Percentiles rank a stretch among this genome's conserved stretches.
Evolutionary conservation across 2,797 vertebrate species (phyloP).

Genomic region (Cyprinodon diabolis): DNA sequence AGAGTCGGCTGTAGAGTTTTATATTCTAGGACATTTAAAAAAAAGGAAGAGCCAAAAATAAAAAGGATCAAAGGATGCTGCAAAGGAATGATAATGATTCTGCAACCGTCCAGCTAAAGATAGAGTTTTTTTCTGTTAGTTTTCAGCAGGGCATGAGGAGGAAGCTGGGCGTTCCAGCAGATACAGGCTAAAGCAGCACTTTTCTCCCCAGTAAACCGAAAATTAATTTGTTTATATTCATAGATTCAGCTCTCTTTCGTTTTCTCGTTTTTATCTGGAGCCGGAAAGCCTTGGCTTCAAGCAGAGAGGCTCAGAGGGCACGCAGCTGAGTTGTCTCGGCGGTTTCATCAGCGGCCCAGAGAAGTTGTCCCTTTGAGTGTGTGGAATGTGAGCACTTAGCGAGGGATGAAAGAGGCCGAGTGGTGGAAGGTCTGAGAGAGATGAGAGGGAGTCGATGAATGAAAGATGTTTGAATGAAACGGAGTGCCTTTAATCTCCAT

Average conservation of each 20-base stretch:
- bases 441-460: slow-evolving; percentile 24
- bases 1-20: neutral
- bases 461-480: slow-evolving; percentile 18
- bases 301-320: neutral
- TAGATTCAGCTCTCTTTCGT: slow-evolving; percentile 18
- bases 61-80: no score
- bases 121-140: no score
- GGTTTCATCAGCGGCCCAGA: slow-evolving; percentile 37
- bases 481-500: slow-evolving; percentile 45
- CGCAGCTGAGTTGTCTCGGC: neutral
- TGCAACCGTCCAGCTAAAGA: no score
- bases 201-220: no score
- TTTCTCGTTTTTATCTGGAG: slow-evolving; percentile 29
- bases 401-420: slow-evolving; percentile 52
- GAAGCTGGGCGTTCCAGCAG: no score
- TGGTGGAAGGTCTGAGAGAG: slow-evolving; percentile 30
- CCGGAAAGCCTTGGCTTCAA: slow-evolving; percentile 6
- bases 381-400: slow-evolving; percentile 23
- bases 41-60: no score
- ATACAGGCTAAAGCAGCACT: neutral
- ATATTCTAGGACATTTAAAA: neutral
- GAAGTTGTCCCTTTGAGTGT: slow-evolving; percentile 13
- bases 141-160: no score
- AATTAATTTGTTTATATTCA: slow-evolving; percentile 35
- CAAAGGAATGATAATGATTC: no score